These are phyloP conservation scores for Allolobophora icterica DNA, from an alignment of 2,888 invertebrate genomes.

Conservation along the genomic window DNA sequence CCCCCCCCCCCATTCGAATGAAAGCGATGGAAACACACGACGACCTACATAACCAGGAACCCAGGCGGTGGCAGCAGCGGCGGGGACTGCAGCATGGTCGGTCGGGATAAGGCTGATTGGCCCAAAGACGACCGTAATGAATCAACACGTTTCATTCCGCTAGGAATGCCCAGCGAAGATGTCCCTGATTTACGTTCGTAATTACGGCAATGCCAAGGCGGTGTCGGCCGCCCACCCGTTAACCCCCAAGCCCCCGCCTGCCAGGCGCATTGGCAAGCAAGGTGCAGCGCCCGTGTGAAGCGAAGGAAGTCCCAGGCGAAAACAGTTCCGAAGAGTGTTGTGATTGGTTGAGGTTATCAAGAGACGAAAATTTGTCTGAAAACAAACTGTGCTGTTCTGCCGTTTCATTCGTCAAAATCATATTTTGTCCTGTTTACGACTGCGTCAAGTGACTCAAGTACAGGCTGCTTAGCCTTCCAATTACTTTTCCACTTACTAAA, in stretches of 20 bases:
- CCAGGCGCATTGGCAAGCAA: neutral
- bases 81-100: neutral
- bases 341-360: neutral
- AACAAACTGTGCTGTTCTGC: too few species aligned
- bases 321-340: neutral
- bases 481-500: too few species aligned
- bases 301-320: neutral
- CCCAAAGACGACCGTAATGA: constrained; percentile 6
- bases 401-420: too few species aligned
- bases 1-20: neutral
- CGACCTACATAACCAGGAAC: neutral
- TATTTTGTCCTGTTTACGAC: too few species aligned
- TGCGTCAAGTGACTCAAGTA: too few species aligned
- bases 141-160: constrained; percentile 24
- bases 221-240: neutral
- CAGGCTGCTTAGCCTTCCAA: too few species aligned
- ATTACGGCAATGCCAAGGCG: constrained; percentile 4
- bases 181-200: constrained; percentile 5
- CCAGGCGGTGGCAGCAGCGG: neutral
- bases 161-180: neutral
- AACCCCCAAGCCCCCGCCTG: neutral
- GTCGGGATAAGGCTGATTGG: constrained; percentile 21
- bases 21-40: neutral
- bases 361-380: neutral
- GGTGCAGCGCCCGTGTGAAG: neutral